phyloP scores from a whole-genome alignment of 2,113 vertebrate genomes.

The Otus sunia region DNA sequence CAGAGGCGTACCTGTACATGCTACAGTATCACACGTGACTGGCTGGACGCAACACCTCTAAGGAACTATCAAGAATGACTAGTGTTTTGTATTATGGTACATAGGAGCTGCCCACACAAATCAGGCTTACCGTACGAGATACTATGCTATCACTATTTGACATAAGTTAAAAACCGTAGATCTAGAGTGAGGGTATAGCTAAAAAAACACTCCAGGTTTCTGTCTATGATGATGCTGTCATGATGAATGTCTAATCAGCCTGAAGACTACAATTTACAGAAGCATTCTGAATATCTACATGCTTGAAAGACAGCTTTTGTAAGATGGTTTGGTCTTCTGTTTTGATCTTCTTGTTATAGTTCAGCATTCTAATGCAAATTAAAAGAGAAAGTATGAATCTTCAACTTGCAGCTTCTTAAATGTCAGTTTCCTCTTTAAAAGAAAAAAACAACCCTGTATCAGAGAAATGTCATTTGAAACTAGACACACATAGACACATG shows the following conservation, averaged over 20 bases:
- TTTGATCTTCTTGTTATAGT: not conserved
- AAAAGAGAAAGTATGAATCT: not conserved
- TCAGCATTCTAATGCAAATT: not conserved
- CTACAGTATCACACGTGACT: not conserved
- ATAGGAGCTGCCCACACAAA: not conserved
- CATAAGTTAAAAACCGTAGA: not conserved
- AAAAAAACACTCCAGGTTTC: not conserved
- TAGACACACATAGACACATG: not conserved
- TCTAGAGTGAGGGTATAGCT: not conserved
- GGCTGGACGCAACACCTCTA: not conserved
- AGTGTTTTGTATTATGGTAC: rapidly evolving
- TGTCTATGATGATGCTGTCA: not conserved
- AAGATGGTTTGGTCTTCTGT: constrained; percentile 8
- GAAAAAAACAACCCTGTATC: not conserved
- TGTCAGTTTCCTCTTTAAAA: not conserved
- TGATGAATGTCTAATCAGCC: not conserved
- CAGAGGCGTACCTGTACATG: not conserved
- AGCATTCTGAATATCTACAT: not conserved
- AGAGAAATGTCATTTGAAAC: not conserved
- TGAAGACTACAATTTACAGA: not conserved
- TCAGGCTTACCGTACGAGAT: not conserved
- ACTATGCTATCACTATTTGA: not conserved
- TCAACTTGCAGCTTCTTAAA: not conserved
- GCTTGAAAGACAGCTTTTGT: not conserved
- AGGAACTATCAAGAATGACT: not conserved